phyloP scores from a whole-genome alignment of 1,140 invertebrate species.

The Drosophila guanche region DNA sequence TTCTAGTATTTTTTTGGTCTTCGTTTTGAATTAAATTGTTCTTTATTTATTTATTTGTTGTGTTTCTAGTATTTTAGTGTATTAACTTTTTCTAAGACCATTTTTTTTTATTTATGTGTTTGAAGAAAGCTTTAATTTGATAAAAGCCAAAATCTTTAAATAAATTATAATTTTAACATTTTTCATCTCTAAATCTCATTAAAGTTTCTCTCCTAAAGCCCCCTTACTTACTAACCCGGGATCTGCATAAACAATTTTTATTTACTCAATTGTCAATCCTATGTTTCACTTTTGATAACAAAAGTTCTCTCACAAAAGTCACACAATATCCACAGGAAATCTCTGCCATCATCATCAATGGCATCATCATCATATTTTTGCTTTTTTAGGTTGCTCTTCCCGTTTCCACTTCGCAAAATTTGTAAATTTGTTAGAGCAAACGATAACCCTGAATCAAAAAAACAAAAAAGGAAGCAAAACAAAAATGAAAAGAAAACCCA shows the following conservation, averaged over 20 bases:
- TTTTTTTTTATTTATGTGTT: too few species aligned
- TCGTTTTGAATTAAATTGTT: too few species aligned
- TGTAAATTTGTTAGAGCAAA: slow-evolving; percentile 71
- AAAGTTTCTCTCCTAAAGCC: too few species aligned
- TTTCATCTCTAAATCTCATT: too few species aligned
- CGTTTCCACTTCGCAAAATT: slow-evolving; percentile 44
- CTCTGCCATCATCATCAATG: slow-evolving; percentile 53
- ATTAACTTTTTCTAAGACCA: too few species aligned
- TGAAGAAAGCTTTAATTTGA: too few species aligned
- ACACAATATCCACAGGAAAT: slow-evolving; percentile 11
- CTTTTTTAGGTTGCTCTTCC: slow-evolving; percentile 60
- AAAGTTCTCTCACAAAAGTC: slow-evolving; percentile 7
- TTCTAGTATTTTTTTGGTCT: too few species aligned
- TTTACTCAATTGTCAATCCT: slow-evolving; percentile 11
- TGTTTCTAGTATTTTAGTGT: too few species aligned
- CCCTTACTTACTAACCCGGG: too few species aligned
- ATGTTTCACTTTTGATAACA: slow-evolving; percentile 11
- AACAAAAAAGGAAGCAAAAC: slow-evolving; percentile 35
- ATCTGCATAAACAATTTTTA: background rate
- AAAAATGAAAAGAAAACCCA: slow-evolving; percentile 21
- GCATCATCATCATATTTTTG: slow-evolving; percentile 63
- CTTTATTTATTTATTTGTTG: too few species aligned
- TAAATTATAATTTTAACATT: too few species aligned
- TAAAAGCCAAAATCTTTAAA: too few species aligned
- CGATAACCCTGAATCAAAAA: slow-evolving; percentile 33